phyloP scores from a whole-genome alignment of 2,888 invertebrate genomes.

The Drosophila histrio region DNA sequence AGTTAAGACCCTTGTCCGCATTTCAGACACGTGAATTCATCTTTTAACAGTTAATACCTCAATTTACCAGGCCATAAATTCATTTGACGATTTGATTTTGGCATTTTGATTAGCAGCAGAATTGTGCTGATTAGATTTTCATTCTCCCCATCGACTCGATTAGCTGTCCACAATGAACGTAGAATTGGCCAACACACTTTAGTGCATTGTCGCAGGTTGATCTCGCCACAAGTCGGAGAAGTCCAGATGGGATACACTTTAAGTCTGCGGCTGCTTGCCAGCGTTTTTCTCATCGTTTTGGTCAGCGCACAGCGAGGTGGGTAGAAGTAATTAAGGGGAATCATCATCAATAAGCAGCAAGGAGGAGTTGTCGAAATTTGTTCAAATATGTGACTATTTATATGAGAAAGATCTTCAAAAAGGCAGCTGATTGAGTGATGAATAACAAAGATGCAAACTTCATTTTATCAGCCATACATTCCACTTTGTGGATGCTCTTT shows the following conservation, averaged over 20 bases:
- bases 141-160: conserved; percentile 8
- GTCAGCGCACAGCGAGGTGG: conserved; percentile 48
- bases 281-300: conserved; percentile 19
- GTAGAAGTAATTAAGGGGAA: neutral
- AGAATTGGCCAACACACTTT: neutral
- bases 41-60: conserved; percentile 3
- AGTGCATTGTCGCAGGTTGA: conserved; percentile 52
- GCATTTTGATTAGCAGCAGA: conserved; percentile 50
- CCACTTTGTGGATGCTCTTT: too few relatives aligned
- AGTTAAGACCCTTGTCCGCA: conserved; percentile 1
- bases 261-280: conserved; percentile 25
- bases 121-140: conserved; percentile 63
- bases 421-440: too few relatives aligned
- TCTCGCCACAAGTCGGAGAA: conserved; percentile 24
- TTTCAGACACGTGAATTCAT: conserved; percentile 28
- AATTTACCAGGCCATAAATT: conserved; percentile 32
- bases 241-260: conserved; percentile 35
- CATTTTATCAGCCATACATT: too few relatives aligned
- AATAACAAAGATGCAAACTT: too few relatives aligned
- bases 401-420: neutral
- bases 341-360: neutral
- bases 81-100: conserved; percentile 52
- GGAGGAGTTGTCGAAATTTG: neutral
- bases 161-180: conserved; percentile 2
- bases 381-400: neutral